Conservation (phyloP, 2,113 vertebrate species). For the Heloderma charlesbogerti region DNA sequence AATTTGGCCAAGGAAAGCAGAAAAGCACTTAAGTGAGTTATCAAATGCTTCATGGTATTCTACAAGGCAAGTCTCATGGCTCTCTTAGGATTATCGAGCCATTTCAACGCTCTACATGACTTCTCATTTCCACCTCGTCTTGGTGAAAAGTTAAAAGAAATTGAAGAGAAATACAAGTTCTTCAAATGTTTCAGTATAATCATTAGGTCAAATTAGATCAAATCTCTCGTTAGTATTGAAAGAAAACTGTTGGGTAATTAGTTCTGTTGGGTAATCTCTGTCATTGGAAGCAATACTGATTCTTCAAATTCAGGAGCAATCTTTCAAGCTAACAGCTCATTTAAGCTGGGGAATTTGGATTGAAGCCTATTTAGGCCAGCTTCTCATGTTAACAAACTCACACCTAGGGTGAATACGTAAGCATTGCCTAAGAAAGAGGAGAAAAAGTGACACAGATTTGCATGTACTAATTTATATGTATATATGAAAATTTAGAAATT, state of each 20-base stretch:
- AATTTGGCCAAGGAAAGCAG: conserved; percentile 14
- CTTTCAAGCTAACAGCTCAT: background rate
- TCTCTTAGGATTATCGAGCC: conserved; percentile 33
- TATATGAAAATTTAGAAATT: no score
- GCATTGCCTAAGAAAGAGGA: no score
- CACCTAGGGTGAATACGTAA: background rate
- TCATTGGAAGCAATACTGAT: background rate
- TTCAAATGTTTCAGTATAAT: background rate
- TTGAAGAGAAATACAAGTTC: background rate
- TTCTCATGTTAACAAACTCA: background rate
- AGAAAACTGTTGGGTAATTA: no score
- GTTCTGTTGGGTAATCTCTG: conserved; percentile 28
- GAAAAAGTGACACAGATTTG: no score
- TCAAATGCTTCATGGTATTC: conserved; percentile 32
- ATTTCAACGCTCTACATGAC: fast-evolving
- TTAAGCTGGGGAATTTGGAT: background rate
- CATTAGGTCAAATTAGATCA: conserved; percentile 5
- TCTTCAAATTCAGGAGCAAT: no score
- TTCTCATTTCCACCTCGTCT: conserved; percentile 18
- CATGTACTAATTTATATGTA: no score
- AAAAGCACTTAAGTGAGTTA: conserved; percentile 49
- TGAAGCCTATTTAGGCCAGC: background rate
- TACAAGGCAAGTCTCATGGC: conserved; percentile 13
- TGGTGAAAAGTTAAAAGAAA: background rate
- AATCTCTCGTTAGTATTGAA: background rate